These are phyloP conservation scores for Idaea biselata DNA, from an alignment of 2,888 invertebrate genomes.

Conservation along the genomic window DNA sequence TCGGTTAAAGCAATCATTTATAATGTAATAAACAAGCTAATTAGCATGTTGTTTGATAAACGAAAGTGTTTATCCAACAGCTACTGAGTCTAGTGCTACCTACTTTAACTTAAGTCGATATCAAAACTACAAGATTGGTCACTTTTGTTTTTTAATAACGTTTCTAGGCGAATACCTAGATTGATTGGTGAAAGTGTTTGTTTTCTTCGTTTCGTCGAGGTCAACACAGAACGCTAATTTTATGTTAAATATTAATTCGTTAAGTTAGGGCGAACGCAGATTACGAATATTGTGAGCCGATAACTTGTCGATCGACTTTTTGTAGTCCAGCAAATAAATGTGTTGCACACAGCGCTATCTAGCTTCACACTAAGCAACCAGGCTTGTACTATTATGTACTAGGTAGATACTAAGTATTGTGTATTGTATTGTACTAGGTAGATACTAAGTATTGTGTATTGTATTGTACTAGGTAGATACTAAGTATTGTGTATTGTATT, in stretches of 20 bases:
- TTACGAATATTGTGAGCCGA: too few species aligned
- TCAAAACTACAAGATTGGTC: constrained; percentile 18
- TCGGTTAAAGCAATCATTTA: neutral
- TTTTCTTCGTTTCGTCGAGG: constrained; percentile 7
- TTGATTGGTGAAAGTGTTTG: constrained; percentile 23
- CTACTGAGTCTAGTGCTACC: neutral
- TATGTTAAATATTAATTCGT: constrained; percentile 2
- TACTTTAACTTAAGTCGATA: neutral
- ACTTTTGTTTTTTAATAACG: constrained; percentile 23
- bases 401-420: too few species aligned
- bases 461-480: too few species aligned
- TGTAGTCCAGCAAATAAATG: too few species aligned
- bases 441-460: too few species aligned
- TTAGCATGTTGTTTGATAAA: neutral
- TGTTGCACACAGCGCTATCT: too few species aligned
- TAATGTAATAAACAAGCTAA: neutral
- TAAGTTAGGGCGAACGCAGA: neutral
- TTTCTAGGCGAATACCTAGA: constrained; percentile 11
- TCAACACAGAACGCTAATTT: constrained; percentile 2
- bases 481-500: too few species aligned
- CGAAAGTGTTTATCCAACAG: neutral
- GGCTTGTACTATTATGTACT: too few species aligned
- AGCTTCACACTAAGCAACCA: too few species aligned
- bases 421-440: too few species aligned
- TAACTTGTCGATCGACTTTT: too few species aligned